Conservation (phyloP, 2,113 vertebrate species). For the Podocnemis expansa region DNA sequence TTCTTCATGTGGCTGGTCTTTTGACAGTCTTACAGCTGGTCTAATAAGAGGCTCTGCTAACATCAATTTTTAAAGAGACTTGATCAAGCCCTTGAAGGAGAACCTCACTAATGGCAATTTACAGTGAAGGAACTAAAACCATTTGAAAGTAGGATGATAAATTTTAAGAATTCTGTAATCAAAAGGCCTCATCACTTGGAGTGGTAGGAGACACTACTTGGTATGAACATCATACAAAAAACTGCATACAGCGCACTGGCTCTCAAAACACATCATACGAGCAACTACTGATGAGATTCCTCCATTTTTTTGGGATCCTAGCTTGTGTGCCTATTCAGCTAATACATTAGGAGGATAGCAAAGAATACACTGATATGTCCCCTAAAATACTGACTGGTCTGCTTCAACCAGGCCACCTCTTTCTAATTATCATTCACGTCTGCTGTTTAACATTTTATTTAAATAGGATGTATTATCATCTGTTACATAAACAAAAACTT, state of each 20-base stretch:
- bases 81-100: neutral
- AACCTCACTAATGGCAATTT: neutral
- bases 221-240: neutral
- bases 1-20: neutral
- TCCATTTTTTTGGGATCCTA: neutral
- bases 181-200: accelerated
- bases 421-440: neutral
- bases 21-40: neutral
- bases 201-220: accelerated
- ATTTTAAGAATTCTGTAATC: neutral
- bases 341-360: neutral
- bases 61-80: neutral
- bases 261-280: neutral
- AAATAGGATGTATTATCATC: accelerated
- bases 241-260: accelerated
- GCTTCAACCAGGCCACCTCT: accelerated
- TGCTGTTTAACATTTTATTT: neutral
- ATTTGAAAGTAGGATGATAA: neutral
- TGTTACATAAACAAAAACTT: neutral
- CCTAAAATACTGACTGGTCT: neutral
- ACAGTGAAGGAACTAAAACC: neutral
- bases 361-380: neutral
- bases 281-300: too few species aligned
- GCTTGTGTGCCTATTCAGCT: neutral
- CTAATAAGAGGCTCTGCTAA: neutral